Percentiles rank a stretch among this genome's conserved stretches.
These are phyloP conservation scores for Danio tinwini DNA, from an alignment of 2,797 vertebrate species.

Conservation along the genomic window DNA sequence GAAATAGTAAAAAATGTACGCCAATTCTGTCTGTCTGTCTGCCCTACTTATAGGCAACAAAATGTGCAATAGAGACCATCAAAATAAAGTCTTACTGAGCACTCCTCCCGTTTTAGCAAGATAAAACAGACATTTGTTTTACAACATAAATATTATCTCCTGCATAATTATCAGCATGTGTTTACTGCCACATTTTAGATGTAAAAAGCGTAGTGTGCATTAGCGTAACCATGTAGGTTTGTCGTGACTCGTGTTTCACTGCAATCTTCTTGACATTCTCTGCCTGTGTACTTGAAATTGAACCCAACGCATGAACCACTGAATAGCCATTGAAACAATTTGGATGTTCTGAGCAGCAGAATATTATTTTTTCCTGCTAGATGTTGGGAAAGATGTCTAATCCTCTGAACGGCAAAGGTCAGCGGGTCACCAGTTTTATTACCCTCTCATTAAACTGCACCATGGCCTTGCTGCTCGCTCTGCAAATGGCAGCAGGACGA, in stretches of 20 bases:
- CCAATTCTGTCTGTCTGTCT: too few species aligned
- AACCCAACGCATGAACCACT: conserved; percentile 5
- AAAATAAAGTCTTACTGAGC: too few species aligned
- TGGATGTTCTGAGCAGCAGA: conserved; percentile 35
- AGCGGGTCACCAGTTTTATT: conserved; percentile 56
- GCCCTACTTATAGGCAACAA: too few species aligned
- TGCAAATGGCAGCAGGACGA: conserved; percentile 40
- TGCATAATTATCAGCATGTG: conserved; percentile 22
- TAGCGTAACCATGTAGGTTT: conserved; percentile 6
- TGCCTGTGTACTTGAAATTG: conserved; percentile 6
- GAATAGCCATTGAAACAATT: neutral
- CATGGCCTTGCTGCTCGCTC: conserved; percentile 35
- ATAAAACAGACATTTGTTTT: conserved; percentile 14
- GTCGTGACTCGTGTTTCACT: conserved; percentile 21
- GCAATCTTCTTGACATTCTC: conserved; percentile 10
- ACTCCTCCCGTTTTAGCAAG: conserved; percentile 17
- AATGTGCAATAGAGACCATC: too few species aligned
- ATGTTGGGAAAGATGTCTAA: conserved; percentile 54
- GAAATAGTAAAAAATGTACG: too few species aligned
- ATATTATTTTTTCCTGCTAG: conserved; percentile 40
- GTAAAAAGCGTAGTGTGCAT: neutral
- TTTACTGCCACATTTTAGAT: conserved; percentile 9
- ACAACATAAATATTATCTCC: conserved; percentile 19
- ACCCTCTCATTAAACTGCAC: conserved; percentile 56
- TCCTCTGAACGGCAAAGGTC: conserved; percentile 46